Conservation (phyloP, 2,797 vertebrate genomes). For the Hypotaenidia philippensis region DNA sequence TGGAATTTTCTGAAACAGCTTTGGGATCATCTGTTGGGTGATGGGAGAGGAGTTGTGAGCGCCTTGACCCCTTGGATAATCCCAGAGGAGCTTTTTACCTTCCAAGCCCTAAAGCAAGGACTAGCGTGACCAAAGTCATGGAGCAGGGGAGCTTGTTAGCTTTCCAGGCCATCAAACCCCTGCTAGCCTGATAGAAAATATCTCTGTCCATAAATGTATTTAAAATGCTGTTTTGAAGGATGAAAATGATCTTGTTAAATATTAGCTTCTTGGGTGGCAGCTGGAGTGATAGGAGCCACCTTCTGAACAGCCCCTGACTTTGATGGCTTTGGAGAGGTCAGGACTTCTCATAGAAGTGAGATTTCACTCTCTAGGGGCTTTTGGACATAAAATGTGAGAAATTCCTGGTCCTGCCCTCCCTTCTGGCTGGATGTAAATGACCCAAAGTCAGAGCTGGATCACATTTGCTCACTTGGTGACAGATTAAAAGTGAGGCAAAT, state of each 20-base stretch:
- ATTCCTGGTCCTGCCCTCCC: background rate
- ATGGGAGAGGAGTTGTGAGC: rapidly evolving
- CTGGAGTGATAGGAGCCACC: background rate
- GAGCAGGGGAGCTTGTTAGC: rapidly evolving
- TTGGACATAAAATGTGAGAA: background rate
- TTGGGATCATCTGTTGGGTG: rapidly evolving
- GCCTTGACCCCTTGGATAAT: rapidly evolving
- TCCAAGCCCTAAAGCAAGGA: background rate
- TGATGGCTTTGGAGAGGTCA: background rate
- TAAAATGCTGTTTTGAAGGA: background rate
- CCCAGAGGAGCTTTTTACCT: background rate
- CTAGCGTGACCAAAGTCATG: background rate
- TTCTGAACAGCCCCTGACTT: background rate
- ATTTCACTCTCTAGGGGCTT: background rate
- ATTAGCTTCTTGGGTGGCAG: rapidly evolving
- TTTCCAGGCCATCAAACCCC: background rate
- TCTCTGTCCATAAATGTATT: rapidly evolving
- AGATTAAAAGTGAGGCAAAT: background rate
- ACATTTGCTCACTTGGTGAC: background rate
- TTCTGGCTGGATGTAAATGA: background rate
- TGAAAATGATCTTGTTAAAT: background rate
- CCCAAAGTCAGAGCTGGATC: background rate
- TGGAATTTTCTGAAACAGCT: background rate
- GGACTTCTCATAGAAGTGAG: background rate
- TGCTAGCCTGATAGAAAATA: too few relatives aligned